Percentiles rank a stretch among this genome's conserved stretches.
Conservation (phyloP, 2,797 vertebrate genomes). For the Benthosema pterotum region DNA sequence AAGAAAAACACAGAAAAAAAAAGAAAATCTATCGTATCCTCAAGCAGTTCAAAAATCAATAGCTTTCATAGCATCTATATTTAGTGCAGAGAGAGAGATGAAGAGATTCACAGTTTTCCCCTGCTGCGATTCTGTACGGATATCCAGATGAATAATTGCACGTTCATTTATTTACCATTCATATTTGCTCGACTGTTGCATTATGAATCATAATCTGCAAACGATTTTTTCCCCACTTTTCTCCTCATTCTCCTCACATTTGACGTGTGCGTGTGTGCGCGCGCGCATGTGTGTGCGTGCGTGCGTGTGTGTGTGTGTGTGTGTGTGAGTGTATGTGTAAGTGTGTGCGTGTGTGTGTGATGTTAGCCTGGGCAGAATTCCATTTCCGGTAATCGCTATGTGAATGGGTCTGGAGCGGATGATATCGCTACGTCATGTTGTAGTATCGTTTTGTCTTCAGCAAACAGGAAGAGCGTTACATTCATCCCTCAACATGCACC, state of each 20-base stretch:
- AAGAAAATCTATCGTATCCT: slow-evolving; percentile 66
- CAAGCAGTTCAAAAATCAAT: slow-evolving; percentile 71
- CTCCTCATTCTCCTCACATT: not conserved
- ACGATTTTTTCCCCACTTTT: slow-evolving; percentile 17
- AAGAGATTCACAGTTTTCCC: slow-evolving; percentile 41
- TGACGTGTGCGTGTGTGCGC: not conserved
- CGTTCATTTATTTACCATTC: slow-evolving; percentile 47
- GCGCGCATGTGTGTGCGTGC: slow-evolving; percentile 10
- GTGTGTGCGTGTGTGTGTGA: not conserved
- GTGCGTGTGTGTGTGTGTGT: slow-evolving; percentile 7
- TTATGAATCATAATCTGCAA: slow-evolving; percentile 41
- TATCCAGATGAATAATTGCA: slow-evolving; percentile 25
- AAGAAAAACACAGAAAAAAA: too few relatives aligned
- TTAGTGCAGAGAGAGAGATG: slow-evolving; percentile 59
- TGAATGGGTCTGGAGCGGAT: too few relatives aligned
- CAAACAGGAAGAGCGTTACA: too few relatives aligned
- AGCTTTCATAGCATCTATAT: slow-evolving; percentile 68
- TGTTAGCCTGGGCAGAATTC: too few relatives aligned
- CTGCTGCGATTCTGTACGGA: slow-evolving; percentile 33
- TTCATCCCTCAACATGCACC: too few relatives aligned
- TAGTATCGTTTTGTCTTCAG: too few relatives aligned
- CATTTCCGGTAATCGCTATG: too few relatives aligned
- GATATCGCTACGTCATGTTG: too few relatives aligned
- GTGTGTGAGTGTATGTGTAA: not conserved
- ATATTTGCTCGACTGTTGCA: slow-evolving; percentile 40